Base-by-base conservation (phyloP, 1,140 invertebrate genomes). In the Sycobia sp. region DNA sequence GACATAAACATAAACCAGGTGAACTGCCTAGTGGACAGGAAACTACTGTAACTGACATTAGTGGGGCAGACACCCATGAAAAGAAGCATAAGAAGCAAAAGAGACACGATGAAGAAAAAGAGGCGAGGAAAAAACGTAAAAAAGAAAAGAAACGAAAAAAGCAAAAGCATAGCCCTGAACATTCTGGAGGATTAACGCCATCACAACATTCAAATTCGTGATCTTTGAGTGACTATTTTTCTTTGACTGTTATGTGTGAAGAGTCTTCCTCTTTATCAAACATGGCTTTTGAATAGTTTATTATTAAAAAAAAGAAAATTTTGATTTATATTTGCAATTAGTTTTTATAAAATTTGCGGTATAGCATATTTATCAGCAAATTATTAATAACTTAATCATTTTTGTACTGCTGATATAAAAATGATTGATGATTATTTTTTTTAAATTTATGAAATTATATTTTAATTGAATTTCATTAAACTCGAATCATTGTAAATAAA, bases 51-150 rank as follows among this genome's bases (percentile, higher is more conserved):
- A 83, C 87, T 38, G 86, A 80, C 57, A 74, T 76, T 25, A 86
- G 89, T 51, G 89, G 88, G 54, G 85, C 88, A 32, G 92, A 94
- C 74, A 90, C 90, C 27, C 92, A 95, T 71, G 93, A 97, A 75
- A 96, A 96, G 85, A 97, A 96, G 76, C 93, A 96, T 76, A 97
- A 97, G 83, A 97, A 96, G 74, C 93, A 96, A 73, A 96, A 96
- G 74, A 84, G 92, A 20, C 92, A 95, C 69, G 94, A 97, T 69
- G 94, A 97, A 62, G 94, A 96, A 68, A 96, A 97, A 70, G 93
- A 97, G 73, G 80, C 80, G n/a, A 85, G 93, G 32, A 95, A 94
- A 80, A 96, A 96, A 72, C 86, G 94, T 70, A 96, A 96, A 87
- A 97, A 97, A 82, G 94, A 97, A 72, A 95, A 97, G 78, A 96